phyloP scores from a whole-genome alignment of 2,797 vertebrate genomes.

The Nannoperca australis region DNA sequence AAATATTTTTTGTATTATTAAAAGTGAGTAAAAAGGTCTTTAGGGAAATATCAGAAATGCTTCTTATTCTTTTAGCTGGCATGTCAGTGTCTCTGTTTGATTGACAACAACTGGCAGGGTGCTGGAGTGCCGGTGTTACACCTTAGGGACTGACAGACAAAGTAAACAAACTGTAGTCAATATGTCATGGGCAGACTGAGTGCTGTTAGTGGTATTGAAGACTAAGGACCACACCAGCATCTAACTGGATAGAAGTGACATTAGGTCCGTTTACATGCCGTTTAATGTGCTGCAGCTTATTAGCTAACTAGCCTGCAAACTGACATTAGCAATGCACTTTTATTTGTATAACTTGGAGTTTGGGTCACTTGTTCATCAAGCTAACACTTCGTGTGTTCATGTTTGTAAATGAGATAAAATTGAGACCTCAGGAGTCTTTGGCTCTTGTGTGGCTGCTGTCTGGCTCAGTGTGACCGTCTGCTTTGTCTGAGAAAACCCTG shows the following conservation, averaged over 20 bases:
- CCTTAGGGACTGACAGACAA: background rate
- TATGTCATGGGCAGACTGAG: background rate
- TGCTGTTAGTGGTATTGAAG: background rate
- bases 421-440: background rate
- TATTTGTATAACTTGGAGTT: too few relatives aligned
- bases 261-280: background rate
- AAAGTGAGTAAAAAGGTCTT: background rate
- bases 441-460: background rate
- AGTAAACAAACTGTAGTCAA: background rate
- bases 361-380: background rate
- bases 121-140: background rate
- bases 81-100: background rate
- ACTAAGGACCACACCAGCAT: background rate
- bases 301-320: conserved; percentile 5
- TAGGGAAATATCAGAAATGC: background rate
- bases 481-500: background rate
- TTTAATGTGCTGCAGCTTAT: conserved; percentile 13
- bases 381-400: background rate
- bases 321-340: background rate
- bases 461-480: conserved; percentile 1
- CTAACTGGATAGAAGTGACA: background rate
- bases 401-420: background rate
- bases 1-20: background rate
- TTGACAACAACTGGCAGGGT: background rate
- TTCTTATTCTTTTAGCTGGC: background rate